Conservation (phyloP, 2,888 invertebrate species). For the Amiota mariae region DNA sequence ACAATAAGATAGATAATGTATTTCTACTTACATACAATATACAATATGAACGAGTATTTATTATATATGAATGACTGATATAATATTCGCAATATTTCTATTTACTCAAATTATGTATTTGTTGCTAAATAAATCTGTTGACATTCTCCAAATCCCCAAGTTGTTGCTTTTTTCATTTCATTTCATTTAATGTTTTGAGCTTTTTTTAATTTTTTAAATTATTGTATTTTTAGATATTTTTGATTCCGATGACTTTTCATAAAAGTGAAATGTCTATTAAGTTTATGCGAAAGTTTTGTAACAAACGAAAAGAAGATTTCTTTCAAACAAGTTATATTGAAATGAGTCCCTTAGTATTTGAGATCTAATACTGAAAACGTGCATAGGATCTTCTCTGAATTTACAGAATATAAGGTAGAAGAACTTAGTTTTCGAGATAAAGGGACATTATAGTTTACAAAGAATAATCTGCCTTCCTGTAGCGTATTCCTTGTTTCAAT, state of each 20-base stretch:
- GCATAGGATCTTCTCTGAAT: too few relatives aligned
- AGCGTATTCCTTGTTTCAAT: too few relatives aligned
- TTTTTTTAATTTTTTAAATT: conserved; percentile 3
- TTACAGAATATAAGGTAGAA: too few relatives aligned
- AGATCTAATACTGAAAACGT: too few relatives aligned
- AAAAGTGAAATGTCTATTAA: neutral
- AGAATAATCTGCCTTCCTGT: too few relatives aligned
- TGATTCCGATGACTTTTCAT: neutral
- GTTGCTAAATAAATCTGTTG: conserved; percentile 24
- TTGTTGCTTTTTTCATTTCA: neutral
- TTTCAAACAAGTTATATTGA: too few relatives aligned
- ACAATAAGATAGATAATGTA: too few relatives aligned
- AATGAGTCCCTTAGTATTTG: too few relatives aligned
- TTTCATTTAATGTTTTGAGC: neutral
- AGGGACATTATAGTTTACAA: too few relatives aligned
- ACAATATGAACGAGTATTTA: neutral
- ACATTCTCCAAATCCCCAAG: neutral
- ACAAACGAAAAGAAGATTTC: neutral
- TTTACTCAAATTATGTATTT: conserved; percentile 25
- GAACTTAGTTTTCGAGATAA: too few relatives aligned
- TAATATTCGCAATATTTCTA: conserved; percentile 16
- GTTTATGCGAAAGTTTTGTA: too few relatives aligned
- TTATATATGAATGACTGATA: too few relatives aligned
- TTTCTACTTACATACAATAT: neutral
- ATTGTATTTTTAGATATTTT: conserved; percentile 16